A percentile compares a stretch with the other conserved stretches of the same genome.
Evolutionary conservation across 2,113 vertebrate species (phyloP).

Genomic region (Stomatorhinus ivindoensis): DNA sequence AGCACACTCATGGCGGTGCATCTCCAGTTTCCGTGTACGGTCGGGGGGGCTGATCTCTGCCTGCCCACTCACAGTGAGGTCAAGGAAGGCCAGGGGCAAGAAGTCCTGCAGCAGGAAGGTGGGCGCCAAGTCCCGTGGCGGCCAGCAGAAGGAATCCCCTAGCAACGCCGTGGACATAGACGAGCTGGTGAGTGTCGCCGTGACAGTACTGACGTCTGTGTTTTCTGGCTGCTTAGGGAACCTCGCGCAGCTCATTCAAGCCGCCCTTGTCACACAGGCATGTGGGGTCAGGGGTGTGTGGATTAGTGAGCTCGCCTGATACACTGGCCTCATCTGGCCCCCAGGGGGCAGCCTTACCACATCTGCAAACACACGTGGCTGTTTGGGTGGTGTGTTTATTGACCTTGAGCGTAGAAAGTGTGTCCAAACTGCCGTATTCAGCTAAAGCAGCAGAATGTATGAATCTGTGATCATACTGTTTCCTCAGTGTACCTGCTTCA

Average conservation of each 20-base stretch:
- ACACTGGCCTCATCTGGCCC: not conserved
- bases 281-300: not conserved
- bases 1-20: too few relatives aligned
- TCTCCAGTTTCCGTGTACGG: not conserved
- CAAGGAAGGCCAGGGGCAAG: conserved; percentile 69
- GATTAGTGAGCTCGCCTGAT: not conserved
- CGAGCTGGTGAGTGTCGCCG: conserved; percentile 73
- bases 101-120: conserved; percentile 54
- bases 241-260: not conserved
- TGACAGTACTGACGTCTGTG: not conserved
- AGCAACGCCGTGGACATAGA: conserved; percentile 79
- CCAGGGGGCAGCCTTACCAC: not conserved
- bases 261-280: not conserved
- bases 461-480: not conserved
- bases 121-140: conserved; percentile 54
- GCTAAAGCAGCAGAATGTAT: not conserved
- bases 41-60: not conserved
- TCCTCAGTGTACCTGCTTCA: not conserved
- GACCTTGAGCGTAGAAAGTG: not conserved
- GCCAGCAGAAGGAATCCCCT: conserved; percentile 54
- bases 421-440: not conserved
- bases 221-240: not conserved
- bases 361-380: not conserved
- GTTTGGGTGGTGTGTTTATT: not conserved
- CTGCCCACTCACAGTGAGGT: conserved; percentile 66